Evolutionary conservation across 2,888 invertebrate species (phyloP).

Genomic region (Cancer borealis): DNA sequence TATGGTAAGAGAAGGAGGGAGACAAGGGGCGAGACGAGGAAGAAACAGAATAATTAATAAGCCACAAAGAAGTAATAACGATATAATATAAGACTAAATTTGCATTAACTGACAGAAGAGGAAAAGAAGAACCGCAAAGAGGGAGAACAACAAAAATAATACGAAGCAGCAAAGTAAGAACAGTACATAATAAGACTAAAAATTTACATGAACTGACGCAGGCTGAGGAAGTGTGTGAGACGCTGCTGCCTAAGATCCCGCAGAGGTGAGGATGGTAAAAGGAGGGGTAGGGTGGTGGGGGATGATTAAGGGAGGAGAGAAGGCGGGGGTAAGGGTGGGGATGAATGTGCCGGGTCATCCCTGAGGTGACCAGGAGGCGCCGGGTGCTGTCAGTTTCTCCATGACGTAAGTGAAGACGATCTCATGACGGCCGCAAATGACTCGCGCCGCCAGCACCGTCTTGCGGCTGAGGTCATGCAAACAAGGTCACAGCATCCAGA

Average conservation of each 20-base stretch:
- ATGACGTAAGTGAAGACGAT: slow-evolving; percentile 53
- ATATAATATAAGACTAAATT: background rate
- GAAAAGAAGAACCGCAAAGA: background rate
- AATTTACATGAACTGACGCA: background rate
- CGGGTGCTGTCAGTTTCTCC: slow-evolving; percentile 27
- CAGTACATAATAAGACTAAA: background rate
- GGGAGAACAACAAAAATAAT: background rate
- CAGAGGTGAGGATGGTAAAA: background rate
- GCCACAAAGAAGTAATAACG: background rate
- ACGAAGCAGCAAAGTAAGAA: background rate
- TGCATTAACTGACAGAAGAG: background rate
- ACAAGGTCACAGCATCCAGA: slow-evolving; percentile 45
- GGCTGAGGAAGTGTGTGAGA: background rate
- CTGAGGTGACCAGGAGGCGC: slow-evolving; percentile 20
- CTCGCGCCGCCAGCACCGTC: slow-evolving; percentile 26
- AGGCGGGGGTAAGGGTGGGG: background rate
- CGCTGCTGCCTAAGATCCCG: background rate
- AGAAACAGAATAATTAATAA: background rate
- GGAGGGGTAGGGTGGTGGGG: background rate
- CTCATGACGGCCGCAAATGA: slow-evolving; percentile 59
- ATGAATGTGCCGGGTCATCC: slow-evolving; percentile 36
- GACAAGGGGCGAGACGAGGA: background rate
- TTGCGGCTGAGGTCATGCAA: slow-evolving; percentile 46
- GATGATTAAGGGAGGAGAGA: no score
- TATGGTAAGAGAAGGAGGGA: background rate